Evolutionary conservation across 2,888 invertebrate species (phyloP).

Genomic region (Beris chalybata): DNA sequence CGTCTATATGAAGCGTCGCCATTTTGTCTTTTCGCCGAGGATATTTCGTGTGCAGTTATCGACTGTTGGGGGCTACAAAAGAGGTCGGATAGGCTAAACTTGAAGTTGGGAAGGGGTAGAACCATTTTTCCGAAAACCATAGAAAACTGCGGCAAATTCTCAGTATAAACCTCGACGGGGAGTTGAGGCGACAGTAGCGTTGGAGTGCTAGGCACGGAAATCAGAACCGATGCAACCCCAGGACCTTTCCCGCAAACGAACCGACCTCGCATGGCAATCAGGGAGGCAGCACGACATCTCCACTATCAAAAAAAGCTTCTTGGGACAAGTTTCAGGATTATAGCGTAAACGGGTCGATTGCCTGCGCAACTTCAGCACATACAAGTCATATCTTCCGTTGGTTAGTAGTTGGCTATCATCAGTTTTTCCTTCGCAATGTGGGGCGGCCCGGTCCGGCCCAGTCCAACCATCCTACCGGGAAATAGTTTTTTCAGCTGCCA

Average conservation of each 20-base stretch:
- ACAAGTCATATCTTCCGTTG: background rate
- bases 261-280: background rate
- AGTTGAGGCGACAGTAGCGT: background rate
- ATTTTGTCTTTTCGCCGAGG: conserved; percentile 38
- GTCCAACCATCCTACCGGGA: background rate
- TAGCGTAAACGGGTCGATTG: conserved; percentile 31
- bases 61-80: background rate
- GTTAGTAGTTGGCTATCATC: conserved; percentile 12
- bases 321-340: conserved; percentile 20
- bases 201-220: conserved; percentile 12
- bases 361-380: conserved; percentile 32
- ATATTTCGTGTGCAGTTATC: conserved; percentile 30
- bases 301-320: conserved; percentile 18
- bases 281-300: conserved; percentile 21
- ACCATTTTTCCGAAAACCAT: background rate
- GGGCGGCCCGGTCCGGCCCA: background rate
- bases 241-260: background rate
- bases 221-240: conserved; percentile 15
- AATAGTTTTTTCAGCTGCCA: conserved; percentile 23
- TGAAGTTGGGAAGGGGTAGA: too few relatives aligned
- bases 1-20: conserved; percentile 37
- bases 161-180: conserved; percentile 8
- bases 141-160: conserved; percentile 25
- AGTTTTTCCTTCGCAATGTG: background rate
- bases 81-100: too few relatives aligned